Evolutionary conservation across 2,888 invertebrate species (phyloP), one percentile per base, ranked within the genome.

Genomic region (Idaea straminata): DNA sequence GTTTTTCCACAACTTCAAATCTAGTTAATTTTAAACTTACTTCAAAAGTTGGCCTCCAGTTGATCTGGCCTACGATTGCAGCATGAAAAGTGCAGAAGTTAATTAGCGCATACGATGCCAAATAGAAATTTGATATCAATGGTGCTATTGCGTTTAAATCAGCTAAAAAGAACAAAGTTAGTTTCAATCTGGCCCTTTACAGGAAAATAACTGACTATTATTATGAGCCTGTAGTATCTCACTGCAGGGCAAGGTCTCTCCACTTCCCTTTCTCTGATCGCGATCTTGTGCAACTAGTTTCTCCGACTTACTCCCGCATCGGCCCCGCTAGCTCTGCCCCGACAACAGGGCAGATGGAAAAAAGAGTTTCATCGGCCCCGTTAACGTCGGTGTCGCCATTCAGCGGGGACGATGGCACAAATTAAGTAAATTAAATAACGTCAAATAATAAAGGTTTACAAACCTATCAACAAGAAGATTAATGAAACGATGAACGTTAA

Each of bases 11-110:
- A 25, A 25, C 25, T 25, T 25, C 25, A 25, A 2, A 25, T 25
- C 25, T 25, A 36, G 10, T 10, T 10, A 36, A 10, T 5, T 36
- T 3, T 3, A 47, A 47, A 73, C 87, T 92, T 93, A 97, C 97
- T 88, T 95, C 95, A 86, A 97, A 98, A 3, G 97, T 97, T 64
- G 97, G 97, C 70, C 97, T 94, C 97, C 97, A 97, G n/a, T 97
- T 97, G 25, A 97, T 91, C 0, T 97, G 97, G 68, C 97, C 96
- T 36, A 98, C 95, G 59, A 98, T 93, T 0, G 97, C 97, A 4
- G 98, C 98, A 87, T 98, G 98, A 93, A 98, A 98, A 35, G 98
- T 98, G 84, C 98, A 98, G 92, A 98, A 98, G 91, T 98, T 98
- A 81, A 98, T 98, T 69, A 98, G 94, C 16, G 98, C 98, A 84